phyloP scores from a whole-genome alignment of 2,797 vertebrate species.

The Hyperoplus lanceolatus region DNA sequence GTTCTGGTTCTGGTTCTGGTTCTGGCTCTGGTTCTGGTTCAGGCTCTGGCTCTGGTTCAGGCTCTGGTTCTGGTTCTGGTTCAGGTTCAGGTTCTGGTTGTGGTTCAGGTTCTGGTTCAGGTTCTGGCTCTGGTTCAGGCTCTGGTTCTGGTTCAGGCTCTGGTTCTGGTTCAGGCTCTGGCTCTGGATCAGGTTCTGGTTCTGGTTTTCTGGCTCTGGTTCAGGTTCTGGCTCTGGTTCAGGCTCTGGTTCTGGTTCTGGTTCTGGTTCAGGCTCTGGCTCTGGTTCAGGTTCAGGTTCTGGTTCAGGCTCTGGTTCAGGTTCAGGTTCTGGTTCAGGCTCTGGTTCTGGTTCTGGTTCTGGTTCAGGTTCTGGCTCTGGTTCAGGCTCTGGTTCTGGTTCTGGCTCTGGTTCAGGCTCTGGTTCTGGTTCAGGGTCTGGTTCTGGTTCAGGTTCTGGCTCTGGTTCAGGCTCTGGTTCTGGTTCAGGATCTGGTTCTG shows the following conservation, averaged over 20 bases:
- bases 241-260: neutral
- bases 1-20: neutral
- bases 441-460: too few species aligned
- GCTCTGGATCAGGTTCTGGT: neutral
- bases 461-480: neutral
- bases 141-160: too few species aligned
- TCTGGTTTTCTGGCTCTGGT: neutral
- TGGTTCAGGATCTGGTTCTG: neutral
- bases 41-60: neutral
- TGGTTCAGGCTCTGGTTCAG: neutral
- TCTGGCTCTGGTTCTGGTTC: neutral
- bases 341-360: too few species aligned
- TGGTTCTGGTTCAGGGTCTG: neutral
- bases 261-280: too few species aligned
- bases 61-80: neutral
- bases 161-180: too few species aligned
- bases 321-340: neutral
- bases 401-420: neutral
- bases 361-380: too few species aligned
- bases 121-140: neutral
- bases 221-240: fast-evolving
- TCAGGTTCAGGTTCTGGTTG: neutral
- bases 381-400: neutral
- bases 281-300: too few species aligned
- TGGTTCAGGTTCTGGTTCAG: neutral